phyloP scores from a whole-genome alignment of 2,888 invertebrate species.

The Parascotia fuliginaria region DNA sequence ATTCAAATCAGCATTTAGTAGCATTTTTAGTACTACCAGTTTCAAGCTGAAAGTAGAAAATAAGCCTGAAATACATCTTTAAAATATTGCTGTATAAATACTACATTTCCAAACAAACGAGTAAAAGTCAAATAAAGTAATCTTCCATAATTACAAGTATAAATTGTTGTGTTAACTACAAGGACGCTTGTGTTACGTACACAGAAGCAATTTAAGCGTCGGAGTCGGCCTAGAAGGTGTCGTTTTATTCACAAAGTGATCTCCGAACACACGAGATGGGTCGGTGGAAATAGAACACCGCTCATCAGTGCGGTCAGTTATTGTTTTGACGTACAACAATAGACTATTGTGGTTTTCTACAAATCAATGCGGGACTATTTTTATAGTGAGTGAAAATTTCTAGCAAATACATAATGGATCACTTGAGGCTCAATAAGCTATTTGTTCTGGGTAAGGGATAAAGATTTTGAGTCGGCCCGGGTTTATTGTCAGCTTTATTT shows the following conservation, averaged over 20 bases:
- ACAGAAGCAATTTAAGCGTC: constrained; percentile 18
- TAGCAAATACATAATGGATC: constrained; percentile 15
- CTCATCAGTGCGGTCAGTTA: constrained; percentile 53
- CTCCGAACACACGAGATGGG: constrained; percentile 31
- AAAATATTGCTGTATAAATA: constrained; percentile 20
- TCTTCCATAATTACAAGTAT: constrained; percentile 23
- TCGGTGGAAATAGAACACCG: constrained; percentile 46
- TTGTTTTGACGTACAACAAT: constrained; percentile 54
- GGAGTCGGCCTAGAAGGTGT: constrained; percentile 25
- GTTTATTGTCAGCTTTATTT: constrained; percentile 32
- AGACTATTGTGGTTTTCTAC: constrained; percentile 44
- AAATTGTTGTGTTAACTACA: constrained; percentile 30
- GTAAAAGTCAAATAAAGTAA: constrained; percentile 19
- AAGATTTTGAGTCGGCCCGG: constrained; percentile 17
- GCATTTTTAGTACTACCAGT: constrained; percentile 13
- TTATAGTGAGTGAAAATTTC: constrained; percentile 22
- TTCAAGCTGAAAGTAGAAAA: constrained; percentile 14
- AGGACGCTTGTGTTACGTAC: constrained; percentile 12
- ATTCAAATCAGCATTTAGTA: constrained; percentile 6
- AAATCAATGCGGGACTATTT: constrained; percentile 31
- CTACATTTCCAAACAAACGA: constrained; percentile 16
- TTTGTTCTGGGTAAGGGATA: constrained; percentile 24
- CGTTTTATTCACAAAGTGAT: constrained; percentile 35
- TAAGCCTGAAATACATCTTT: constrained; percentile 24
- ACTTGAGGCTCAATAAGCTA: constrained; percentile 22